Base-by-base conservation (phyloP, 2,113 vertebrate genomes). In the Dendropsophus ebraccatus region DNA sequence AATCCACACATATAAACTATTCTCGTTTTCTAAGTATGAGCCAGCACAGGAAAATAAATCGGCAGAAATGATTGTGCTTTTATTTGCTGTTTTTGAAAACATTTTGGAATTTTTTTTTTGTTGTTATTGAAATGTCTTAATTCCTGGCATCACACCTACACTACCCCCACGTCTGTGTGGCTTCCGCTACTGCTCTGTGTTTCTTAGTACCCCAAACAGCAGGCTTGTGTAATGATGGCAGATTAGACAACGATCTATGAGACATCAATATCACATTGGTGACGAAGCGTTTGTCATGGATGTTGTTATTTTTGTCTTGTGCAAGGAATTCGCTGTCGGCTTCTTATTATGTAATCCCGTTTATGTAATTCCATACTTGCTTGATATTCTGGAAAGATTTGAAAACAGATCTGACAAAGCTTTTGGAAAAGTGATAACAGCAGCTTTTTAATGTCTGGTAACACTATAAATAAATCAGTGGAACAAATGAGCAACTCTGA, bases 101-200 rank as follows among this genome's bases (percentile, higher is more conserved):
- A 62, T 84, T 65, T 76, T 23, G 28, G 72, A 73, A 58, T 50
- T 89, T 87, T 85, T 32, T 78, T 41, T 41, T 3, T n/a, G 4
- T 21, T 45, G 21, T 54, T 74, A 49, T 69, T 81, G 83, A 87
- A 65, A 82, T 60, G 30, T 89, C 87, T 89, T 25, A 21, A 76
- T 76, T 84, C 73, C 83, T 84, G 83, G 54, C 83, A 75, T 50
- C 25, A 45, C 35, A 45, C 72, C 70, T 76, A 76, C 83, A 76
- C 83, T 74, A 62, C 83, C 72, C 83, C 70, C 83, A 47, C 56
- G 54, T 75, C 70, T 75, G 25, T 58, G 35, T 30, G 49, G 54
- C 54, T 74, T 84, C 82, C 82, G 82, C 50, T 75, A 10, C 49
- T 73, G 47, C 50, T 83, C 35, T 81, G 25, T 82, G 25, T 82